Conservation (phyloP, 1,140 invertebrate genomes). For the Bilobella aurantiaca region DNA sequence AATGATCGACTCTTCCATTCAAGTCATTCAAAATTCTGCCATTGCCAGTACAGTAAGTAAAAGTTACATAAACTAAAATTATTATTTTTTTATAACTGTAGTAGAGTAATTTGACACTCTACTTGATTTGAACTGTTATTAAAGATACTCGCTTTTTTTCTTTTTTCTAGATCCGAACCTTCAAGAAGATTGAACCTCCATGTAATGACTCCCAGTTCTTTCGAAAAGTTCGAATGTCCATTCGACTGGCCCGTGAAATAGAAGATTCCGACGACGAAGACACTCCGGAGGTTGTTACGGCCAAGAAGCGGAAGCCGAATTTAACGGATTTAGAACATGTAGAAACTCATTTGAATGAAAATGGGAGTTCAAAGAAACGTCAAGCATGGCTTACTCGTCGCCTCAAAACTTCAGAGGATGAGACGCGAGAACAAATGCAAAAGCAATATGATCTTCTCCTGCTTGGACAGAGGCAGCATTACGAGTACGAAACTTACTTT, state of each 20-base stretch:
- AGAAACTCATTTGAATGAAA: not conserved
- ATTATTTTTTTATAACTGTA: too few relatives aligned
- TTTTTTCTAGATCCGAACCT: not conserved
- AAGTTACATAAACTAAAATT: not conserved
- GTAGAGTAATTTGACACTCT: not conserved
- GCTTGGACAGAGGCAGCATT: not conserved
- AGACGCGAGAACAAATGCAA: slow-evolving; percentile 4
- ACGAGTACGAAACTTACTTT: too few relatives aligned
- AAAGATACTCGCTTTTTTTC: not conserved
- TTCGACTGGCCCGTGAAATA: not conserved
- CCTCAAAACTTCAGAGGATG: not conserved
- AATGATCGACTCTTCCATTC: slow-evolving; percentile 67
- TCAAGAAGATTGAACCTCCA: slow-evolving; percentile 12
- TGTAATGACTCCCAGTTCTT: slow-evolving; percentile 9
- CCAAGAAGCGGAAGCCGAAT: not conserved
- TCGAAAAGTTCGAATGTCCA: slow-evolving; percentile 14
- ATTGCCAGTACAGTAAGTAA: slow-evolving; percentile 54
- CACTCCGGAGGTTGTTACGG: not conserved
- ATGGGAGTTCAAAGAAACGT: slow-evolving; percentile 2
- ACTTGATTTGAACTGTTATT: not conserved
- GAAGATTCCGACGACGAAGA: slow-evolving; percentile 3
- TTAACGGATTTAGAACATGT: not conserved
- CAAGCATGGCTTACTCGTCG: not conserved
- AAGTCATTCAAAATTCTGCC: slow-evolving; percentile 62
- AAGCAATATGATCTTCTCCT: not conserved